These are phyloP conservation scores for Platyscapa corneri DNA, from an alignment of 1,140 invertebrate genomes.

Conservation along the genomic window DNA sequence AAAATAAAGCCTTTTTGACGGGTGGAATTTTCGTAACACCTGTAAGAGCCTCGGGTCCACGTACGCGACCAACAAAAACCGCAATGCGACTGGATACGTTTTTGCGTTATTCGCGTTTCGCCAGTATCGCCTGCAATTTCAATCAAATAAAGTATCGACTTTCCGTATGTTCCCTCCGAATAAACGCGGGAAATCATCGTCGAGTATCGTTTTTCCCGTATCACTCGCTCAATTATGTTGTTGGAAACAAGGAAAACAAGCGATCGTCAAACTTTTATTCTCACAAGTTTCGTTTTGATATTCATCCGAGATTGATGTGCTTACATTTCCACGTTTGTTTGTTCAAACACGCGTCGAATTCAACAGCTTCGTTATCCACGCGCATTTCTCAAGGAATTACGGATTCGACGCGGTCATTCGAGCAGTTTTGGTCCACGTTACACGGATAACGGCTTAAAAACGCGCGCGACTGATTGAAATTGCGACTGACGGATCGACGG, in stretches of 20 bases:
- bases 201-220: conserved; percentile 21
- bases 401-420: too few species aligned
- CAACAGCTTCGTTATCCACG: too few species aligned
- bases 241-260: conserved; percentile 22
- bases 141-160: conserved; percentile 41
- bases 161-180: conserved; percentile 6
- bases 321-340: background rate
- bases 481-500: too few species aligned
- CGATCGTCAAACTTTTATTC: background rate
- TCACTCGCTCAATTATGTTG: conserved; percentile 9
- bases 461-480: too few species aligned
- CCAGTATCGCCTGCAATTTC: conserved; percentile 33
- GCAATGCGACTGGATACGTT: conserved; percentile 18
- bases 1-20: too few species aligned
- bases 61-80: background rate
- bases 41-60: too few species aligned
- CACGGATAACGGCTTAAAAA: too few species aligned
- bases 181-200: conserved; percentile 49
- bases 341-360: background rate
- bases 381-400: too few species aligned
- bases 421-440: too few species aligned
- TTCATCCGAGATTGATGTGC: background rate
- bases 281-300: conserved; percentile 35
- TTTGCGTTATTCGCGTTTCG: conserved; percentile 38
- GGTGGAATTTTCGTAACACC: too few species aligned